Conservation (phyloP, 1,140 invertebrate species). For the Drosophila pallidifrons region DNA sequence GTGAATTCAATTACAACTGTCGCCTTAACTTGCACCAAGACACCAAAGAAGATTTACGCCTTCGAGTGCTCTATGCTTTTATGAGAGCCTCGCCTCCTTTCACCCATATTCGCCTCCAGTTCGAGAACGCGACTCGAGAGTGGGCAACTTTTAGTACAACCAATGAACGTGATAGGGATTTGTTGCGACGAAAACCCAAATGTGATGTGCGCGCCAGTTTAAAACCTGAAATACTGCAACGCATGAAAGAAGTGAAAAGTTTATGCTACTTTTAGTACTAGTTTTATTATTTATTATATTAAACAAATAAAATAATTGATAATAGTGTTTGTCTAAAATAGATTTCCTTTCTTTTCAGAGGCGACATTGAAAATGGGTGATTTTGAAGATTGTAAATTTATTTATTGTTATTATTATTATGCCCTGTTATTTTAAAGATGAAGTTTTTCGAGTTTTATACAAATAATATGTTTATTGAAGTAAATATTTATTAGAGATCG, state of each 20-base stretch:
- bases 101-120: constrained; percentile 30
- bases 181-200: not conserved
- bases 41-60: constrained; percentile 39
- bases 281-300: not conserved
- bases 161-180: not conserved
- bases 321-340: not conserved
- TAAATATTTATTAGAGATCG: too few relatives aligned
- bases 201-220: constrained; percentile 29
- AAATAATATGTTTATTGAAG: not conserved
- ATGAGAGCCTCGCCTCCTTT: constrained; percentile 41
- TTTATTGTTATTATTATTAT: too few relatives aligned
- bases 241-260: constrained; percentile 44
- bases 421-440: too few relatives aligned
- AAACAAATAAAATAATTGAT: constrained; percentile 27
- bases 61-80: constrained; percentile 41
- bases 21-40: not conserved
- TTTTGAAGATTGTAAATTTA: not conserved
- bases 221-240: constrained; percentile 40
- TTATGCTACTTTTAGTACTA: constrained; percentile 4
- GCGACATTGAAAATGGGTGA: constrained; percentile 1
- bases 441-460: not conserved
- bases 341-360: constrained; percentile 42
- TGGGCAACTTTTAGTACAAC: constrained; percentile 46
- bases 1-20: constrained; percentile 41
- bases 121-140: constrained; percentile 33